Evolutionary conservation across 1,140 invertebrate genomes (phyloP).

Genomic region (Batillaria attramentaria): DNA sequence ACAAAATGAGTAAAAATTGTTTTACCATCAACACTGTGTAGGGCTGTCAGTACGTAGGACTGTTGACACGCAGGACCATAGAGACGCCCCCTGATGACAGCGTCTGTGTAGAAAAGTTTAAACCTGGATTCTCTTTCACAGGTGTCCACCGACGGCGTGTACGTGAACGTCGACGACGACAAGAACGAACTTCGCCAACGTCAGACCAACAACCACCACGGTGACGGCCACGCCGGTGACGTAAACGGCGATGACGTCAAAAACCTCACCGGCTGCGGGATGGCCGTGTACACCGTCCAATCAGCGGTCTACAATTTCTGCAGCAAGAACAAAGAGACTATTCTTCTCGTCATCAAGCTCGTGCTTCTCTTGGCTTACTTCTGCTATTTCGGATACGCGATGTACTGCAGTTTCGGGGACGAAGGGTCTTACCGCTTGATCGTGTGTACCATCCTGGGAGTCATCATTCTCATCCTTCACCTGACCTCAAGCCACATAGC

Average conservation of each 20-base stretch:
- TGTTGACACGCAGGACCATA: too few species aligned
- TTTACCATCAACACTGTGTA: too few species aligned
- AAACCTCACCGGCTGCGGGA: conserved; percentile 23
- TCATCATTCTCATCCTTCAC: neutral
- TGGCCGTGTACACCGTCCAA: conserved; percentile 1
- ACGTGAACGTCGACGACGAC: too few species aligned
- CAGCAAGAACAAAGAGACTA: conserved; percentile 9
- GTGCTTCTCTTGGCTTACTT: conserved; percentile 41
- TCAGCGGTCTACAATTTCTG: conserved; percentile 10
- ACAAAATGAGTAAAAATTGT: too few species aligned
- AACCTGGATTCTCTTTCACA: too few species aligned
- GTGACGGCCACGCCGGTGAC: neutral
- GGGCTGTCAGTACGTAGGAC: too few species aligned
- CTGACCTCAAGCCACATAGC: neutral
- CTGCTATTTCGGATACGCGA: conserved; percentile 45
- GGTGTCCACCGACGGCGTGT: too few species aligned
- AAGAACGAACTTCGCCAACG: too few species aligned
- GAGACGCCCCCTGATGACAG: too few species aligned
- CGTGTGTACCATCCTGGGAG: conserved; percentile 39
- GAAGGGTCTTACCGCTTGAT: conserved; percentile 59
- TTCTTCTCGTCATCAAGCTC: conserved; percentile 29
- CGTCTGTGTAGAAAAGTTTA: too few species aligned
- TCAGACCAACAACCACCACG: neutral
- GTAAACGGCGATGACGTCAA: neutral
- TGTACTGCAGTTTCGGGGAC: conserved; percentile 55